Evolutionary conservation across 2,888 invertebrate genomes (phyloP).

Genomic region (Bellardia pandia): DNA sequence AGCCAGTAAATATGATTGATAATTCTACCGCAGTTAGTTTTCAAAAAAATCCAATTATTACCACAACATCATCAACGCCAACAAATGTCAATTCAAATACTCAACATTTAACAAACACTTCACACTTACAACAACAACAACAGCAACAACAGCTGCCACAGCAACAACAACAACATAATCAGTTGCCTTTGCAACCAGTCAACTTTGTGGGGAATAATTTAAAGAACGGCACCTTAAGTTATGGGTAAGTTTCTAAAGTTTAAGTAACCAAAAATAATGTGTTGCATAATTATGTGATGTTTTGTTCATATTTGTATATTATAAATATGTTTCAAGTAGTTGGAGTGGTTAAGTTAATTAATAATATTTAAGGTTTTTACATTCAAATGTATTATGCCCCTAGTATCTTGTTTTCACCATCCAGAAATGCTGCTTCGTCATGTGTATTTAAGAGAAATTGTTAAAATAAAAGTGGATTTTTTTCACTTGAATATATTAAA

Average conservation of each 20-base stretch:
- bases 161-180: conserved; percentile 71
- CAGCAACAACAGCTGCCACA: conserved; percentile 61
- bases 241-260: conserved; percentile 75
- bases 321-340: background rate
- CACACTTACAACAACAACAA: conserved; percentile 71
- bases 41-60: conserved; percentile 72
- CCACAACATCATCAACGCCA: conserved; percentile 66
- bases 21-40: conserved; percentile 58
- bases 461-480: conserved; percentile 1
- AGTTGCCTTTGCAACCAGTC: conserved; percentile 73
- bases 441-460: conserved; percentile 6
- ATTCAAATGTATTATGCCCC: background rate
- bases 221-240: conserved; percentile 78
- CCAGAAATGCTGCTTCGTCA: background rate
- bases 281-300: background rate
- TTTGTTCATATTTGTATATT: background rate
- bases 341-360: background rate
- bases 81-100: conserved; percentile 75
- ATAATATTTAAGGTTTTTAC: background rate
- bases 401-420: background rate
- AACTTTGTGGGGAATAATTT: conserved; percentile 79
- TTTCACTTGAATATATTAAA: background rate
- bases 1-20: conserved; percentile 75
- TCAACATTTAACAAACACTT: conserved; percentile 74
- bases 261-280: background rate